phyloP scores from a whole-genome alignment of 2,113 vertebrate genomes.

The Thermophis baileyi region DNA sequence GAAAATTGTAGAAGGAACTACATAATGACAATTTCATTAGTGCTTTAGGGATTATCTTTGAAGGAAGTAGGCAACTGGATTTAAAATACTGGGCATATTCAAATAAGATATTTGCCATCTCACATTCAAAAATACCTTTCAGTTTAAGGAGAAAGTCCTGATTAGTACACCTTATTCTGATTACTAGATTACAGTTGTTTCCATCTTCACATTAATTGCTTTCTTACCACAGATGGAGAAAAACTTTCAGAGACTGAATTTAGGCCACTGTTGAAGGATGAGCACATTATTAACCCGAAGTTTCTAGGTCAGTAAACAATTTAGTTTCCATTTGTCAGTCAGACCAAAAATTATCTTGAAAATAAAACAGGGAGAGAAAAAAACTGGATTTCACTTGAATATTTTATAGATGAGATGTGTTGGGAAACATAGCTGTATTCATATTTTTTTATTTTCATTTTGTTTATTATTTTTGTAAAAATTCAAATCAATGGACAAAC shows the following conservation, averaged over 20 bases:
- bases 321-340: background rate
- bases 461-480: background rate
- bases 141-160: background rate
- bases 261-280: constrained; percentile 39
- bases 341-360: background rate
- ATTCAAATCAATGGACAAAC: background rate
- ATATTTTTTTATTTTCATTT: background rate
- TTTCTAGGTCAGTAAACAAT: constrained; percentile 32
- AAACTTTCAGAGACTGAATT: constrained; percentile 26
- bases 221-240: constrained; percentile 8
- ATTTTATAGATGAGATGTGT: background rate
- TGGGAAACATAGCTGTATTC: background rate
- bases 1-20: background rate
- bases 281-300: constrained; percentile 20
- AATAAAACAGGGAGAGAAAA: background rate
- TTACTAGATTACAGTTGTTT: background rate
- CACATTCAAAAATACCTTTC: background rate
- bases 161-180: background rate
- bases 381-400: background rate
- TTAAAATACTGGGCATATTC: background rate
- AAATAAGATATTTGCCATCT: background rate
- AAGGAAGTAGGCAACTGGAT: background rate
- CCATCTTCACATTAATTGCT: background rate
- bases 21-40: background rate
- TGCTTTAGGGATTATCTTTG: background rate